These are phyloP conservation scores for Conger conger DNA, from an alignment of 2,113 vertebrate genomes.

Conservation along the genomic window DNA sequence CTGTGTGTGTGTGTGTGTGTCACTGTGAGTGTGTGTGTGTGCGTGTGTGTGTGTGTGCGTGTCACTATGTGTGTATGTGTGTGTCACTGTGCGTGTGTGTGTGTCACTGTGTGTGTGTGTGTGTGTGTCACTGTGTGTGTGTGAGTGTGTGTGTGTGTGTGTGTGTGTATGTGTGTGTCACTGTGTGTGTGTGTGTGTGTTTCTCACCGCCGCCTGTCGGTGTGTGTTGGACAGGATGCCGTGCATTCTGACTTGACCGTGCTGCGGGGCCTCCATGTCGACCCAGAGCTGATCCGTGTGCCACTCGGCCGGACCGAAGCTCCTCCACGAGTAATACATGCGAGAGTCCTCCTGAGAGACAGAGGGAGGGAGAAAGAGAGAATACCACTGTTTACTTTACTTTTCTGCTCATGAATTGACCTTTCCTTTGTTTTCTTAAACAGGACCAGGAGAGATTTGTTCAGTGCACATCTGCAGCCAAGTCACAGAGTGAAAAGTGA, in stretches of 20 bases:
- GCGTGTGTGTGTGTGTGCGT: neutral
- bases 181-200: slow-evolving; percentile 66
- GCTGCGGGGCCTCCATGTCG: slow-evolving; percentile 70
- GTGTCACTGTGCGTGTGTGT: neutral
- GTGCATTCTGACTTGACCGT: slow-evolving; percentile 80
- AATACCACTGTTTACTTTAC: neutral
- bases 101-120: slow-evolving; percentile 3
- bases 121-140: neutral
- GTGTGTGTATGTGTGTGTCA: slow-evolving; percentile 69
- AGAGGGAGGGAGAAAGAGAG: neutral
- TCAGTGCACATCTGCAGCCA: neutral
- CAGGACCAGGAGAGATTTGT: neutral
- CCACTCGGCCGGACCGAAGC: slow-evolving; percentile 75
- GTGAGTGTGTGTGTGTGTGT: neutral
- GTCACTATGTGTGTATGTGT: neutral
- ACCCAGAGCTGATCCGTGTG: slow-evolving; percentile 78
- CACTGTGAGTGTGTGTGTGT: neutral
- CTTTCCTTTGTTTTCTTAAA: neutral
- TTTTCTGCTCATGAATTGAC: neutral
- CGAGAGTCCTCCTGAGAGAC: slow-evolving; percentile 80
- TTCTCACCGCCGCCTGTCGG: slow-evolving; percentile 87
- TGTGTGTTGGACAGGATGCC: slow-evolving; percentile 89
- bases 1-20: neutral
- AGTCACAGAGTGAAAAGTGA: neutral
- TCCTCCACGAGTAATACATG: slow-evolving; percentile 83